phyloP scores from a whole-genome alignment of 1,140 invertebrate species.

The Drosophila biarmipes region DNA sequence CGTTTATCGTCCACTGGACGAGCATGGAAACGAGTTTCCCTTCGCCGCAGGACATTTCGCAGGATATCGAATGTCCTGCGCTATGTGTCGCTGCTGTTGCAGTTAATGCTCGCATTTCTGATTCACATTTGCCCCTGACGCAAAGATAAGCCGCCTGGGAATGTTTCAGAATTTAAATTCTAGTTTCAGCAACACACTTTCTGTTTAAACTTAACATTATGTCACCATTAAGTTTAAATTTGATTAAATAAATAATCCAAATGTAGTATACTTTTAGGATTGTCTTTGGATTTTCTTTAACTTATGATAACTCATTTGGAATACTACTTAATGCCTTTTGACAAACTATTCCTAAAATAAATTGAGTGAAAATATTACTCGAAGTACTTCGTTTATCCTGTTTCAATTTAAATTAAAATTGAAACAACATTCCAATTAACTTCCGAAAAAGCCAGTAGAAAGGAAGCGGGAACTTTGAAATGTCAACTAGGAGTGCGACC shows the following conservation, averaged over 20 bases:
- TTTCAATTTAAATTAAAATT: slow-evolving; percentile 7
- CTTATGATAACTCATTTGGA: too few relatives aligned
- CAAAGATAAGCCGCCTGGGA: background rate
- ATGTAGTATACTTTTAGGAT: too few relatives aligned
- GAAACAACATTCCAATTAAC: slow-evolving; percentile 60
- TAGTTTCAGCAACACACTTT: background rate
- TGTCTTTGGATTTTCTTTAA: too few relatives aligned
- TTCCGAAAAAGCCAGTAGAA: slow-evolving; percentile 11
- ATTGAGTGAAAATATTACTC: background rate
- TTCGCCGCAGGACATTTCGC: slow-evolving; percentile 38
- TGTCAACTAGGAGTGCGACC: slow-evolving; percentile 29
- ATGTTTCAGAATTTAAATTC: background rate
- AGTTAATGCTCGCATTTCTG: slow-evolving; percentile 13
- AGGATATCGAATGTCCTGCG: slow-evolving; percentile 35
- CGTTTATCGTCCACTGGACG: slow-evolving; percentile 60
- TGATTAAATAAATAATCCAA: too few relatives aligned
- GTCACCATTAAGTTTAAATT: too few relatives aligned
- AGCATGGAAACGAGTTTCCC: slow-evolving; percentile 41
- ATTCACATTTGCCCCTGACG: slow-evolving; percentile 9
- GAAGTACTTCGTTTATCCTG: background rate
- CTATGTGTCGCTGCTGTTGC: slow-evolving; percentile 23
- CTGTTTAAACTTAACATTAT: too few relatives aligned
- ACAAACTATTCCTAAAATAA: background rate
- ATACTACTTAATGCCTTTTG: background rate
- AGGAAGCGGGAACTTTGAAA: slow-evolving; percentile 14